Conservation (phyloP, 2,797 vertebrate species). For the Tokudaia muenninki region DNA sequence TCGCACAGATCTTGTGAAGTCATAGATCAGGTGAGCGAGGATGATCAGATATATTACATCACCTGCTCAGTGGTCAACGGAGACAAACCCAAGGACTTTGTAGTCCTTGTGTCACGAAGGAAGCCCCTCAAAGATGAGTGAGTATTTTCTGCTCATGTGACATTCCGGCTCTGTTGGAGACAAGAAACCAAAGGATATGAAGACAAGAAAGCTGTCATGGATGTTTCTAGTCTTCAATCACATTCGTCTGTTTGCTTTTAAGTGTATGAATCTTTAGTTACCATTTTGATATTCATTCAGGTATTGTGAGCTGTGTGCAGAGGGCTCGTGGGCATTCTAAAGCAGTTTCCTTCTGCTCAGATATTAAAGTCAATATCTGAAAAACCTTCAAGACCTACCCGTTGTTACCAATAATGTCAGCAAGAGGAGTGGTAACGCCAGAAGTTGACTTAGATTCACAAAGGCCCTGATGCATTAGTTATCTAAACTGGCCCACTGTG, state of each 20-base stretch:
- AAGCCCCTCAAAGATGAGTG: slow-evolving; percentile 85
- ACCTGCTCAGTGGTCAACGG: slow-evolving; percentile 80
- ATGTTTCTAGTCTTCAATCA: not conserved
- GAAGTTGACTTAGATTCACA: slow-evolving; percentile 3
- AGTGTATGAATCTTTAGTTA: not conserved
- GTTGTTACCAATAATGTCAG: not conserved
- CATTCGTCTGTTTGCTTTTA: not conserved
- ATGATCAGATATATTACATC: slow-evolving; percentile 88
- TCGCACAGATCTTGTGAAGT: slow-evolving; percentile 86
- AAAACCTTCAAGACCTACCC: not conserved
- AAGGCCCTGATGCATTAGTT: not conserved
- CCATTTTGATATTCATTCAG: not conserved
- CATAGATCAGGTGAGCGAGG: slow-evolving; percentile 84
- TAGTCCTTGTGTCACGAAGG: slow-evolving; percentile 88
- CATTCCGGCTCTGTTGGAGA: not conserved
- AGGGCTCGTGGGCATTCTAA: not conserved
- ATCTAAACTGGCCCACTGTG: not conserved
- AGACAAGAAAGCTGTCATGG: not conserved
- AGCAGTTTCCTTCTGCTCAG: not conserved
- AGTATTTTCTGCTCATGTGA: slow-evolving; percentile 53
- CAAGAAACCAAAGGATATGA: not conserved
- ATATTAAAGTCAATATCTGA: slow-evolving; percentile 6
- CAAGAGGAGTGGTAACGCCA: not conserved
- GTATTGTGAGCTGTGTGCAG: not conserved
- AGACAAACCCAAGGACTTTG: slow-evolving; percentile 86